A percentile compares a stretch with the other conserved stretches of the same genome.
phyloP scores from a whole-genome alignment of 2,797 vertebrate species.

The Phalanger gymnotis region DNA sequence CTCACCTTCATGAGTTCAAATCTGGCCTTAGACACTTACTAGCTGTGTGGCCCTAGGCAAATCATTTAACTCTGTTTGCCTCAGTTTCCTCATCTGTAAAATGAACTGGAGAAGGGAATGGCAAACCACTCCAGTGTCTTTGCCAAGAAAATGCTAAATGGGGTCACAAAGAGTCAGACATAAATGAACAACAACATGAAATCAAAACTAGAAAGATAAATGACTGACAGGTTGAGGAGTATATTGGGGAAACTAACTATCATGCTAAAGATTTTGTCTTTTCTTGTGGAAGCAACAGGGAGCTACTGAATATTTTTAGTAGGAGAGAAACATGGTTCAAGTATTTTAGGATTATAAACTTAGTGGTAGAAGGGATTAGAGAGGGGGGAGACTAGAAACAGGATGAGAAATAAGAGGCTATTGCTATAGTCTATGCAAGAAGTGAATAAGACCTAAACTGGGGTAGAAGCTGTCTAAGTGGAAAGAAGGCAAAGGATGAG shows the following conservation, averaged over 20 bases:
- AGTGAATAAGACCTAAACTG: neutral
- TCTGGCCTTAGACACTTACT: neutral
- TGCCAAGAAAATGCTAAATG: neutral
- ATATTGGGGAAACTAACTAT: neutral
- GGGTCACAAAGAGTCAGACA: neutral
- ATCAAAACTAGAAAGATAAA: neutral
- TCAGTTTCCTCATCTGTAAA: neutral
- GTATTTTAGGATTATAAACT: neutral
- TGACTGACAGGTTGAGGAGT: neutral
- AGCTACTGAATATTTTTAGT: neutral
- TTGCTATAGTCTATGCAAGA: neutral
- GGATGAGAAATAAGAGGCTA: neutral
- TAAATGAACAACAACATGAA: neutral
- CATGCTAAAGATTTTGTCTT: neutral
- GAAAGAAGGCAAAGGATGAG: neutral
- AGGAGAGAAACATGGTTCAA: neutral
- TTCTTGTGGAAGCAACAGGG: neutral
- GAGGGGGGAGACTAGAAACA: neutral
- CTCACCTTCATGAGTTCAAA: neutral
- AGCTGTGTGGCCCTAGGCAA: neutral
- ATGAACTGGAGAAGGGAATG: neutral
- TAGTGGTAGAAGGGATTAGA: neutral
- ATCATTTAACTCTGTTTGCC: neutral
- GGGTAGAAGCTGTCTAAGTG: neutral
- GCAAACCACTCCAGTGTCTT: neutral